Conservation (phyloP, 1,140 invertebrate species). For the Drosophila santomea region DNA sequence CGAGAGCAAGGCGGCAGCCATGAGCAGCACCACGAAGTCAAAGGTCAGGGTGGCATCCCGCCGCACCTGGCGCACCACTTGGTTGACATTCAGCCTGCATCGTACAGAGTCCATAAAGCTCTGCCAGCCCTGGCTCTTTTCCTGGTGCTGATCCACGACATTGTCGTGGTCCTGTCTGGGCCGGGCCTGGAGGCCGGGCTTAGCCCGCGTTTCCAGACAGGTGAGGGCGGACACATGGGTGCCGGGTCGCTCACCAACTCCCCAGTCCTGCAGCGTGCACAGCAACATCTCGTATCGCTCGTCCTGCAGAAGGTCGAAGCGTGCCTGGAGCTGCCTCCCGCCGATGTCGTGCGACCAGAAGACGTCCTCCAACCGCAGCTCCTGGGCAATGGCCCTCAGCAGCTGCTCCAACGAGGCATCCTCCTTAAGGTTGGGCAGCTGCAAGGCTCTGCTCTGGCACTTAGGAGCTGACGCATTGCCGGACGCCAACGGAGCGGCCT, state of each 20-base stretch:
- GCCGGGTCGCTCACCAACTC: slow-evolving; percentile 78
- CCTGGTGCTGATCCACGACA: background rate
- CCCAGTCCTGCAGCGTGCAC: slow-evolving; percentile 74
- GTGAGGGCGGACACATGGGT: slow-evolving; percentile 80
- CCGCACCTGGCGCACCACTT: slow-evolving; percentile 89
- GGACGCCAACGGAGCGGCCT: background rate
- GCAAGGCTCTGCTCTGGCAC: background rate
- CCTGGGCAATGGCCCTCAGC: slow-evolving; percentile 35
- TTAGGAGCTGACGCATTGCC: background rate
- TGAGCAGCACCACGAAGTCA: slow-evolving; percentile 89
- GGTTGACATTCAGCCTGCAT: slow-evolving; percentile 89
- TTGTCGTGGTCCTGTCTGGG: too few species aligned
- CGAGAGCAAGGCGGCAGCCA: slow-evolving; percentile 88
- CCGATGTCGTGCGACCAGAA: slow-evolving; percentile 59
- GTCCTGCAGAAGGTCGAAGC: slow-evolving; percentile 79
- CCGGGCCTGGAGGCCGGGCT: background rate
- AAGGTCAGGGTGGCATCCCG: slow-evolving; percentile 89
- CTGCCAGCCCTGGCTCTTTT: slow-evolving; percentile 84
- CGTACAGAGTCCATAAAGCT: slow-evolving; percentile 86
- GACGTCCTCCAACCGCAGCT: slow-evolving; percentile 55
- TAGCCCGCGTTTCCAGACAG: slow-evolving; percentile 65
- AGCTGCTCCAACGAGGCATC: slow-evolving; percentile 48
- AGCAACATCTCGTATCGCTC: slow-evolving; percentile 82
- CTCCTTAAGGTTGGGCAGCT: slow-evolving; percentile 10
- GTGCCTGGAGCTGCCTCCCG: slow-evolving; percentile 48